Conservation (phyloP, 2,888 invertebrate genomes). For the Nomada fucata region DNA sequence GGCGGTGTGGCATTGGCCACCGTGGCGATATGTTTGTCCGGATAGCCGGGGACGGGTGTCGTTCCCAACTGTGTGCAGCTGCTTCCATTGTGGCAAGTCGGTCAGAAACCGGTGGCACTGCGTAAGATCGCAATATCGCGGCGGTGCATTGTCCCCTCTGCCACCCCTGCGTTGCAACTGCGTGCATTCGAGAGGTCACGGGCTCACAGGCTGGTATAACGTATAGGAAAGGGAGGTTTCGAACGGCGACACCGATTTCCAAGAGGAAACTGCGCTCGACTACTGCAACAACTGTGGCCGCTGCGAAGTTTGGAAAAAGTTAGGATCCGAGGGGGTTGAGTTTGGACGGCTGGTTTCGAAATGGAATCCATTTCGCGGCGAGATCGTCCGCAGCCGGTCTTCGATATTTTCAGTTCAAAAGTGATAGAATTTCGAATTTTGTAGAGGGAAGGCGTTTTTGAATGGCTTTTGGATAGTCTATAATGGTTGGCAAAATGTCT, state of each 20-base stretch:
- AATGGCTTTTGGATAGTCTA: no score
- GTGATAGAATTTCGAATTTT: no score
- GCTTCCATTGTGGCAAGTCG: slow-evolving; percentile 88
- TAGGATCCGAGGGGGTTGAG: no score
- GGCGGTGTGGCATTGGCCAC: slow-evolving; percentile 62
- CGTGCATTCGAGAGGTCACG: background rate
- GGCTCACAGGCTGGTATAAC: background rate
- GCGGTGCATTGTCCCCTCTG: slow-evolving; percentile 2
- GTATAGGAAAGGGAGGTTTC: background rate
- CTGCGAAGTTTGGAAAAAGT: no score
- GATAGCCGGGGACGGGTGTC: slow-evolving; percentile 73
- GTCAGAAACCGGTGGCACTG: slow-evolving; percentile 89
- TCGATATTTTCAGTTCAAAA: no score
- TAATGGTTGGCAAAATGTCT: no score
- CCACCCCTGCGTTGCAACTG: background rate
- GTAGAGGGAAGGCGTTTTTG: no score
- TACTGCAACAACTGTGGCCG: background rate
- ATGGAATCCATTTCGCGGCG: no score
- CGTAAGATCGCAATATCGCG: slow-evolving; percentile 86
- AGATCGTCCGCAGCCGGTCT: no score
- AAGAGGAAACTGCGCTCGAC: no score
- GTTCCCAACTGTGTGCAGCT: slow-evolving; percentile 85
- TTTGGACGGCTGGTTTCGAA: no score
- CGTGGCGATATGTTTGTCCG: slow-evolving; percentile 77
- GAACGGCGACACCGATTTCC: background rate